A percentile compares a stretch with the other conserved stretches of the same genome.
Evolutionary conservation across 2,888 invertebrate genomes (phyloP).

Genomic region (Drosophila basisetae): DNA sequence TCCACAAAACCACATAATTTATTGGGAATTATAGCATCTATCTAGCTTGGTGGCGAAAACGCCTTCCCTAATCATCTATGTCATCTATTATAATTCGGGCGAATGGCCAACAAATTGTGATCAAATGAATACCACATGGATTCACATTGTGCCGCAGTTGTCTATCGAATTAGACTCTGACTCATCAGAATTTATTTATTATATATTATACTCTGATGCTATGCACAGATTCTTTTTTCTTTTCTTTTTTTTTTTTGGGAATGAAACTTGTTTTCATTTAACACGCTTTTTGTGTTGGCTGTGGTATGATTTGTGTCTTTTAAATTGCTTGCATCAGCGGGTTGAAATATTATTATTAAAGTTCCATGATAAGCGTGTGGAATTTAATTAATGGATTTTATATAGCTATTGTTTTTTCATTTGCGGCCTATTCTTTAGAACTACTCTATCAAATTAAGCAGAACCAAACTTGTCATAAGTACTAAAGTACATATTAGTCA

Average conservation of each 20-base stretch:
- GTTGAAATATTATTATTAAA: slow-evolving; percentile 52
- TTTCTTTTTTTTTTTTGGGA: slow-evolving; percentile 12
- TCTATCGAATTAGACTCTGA: slow-evolving; percentile 41
- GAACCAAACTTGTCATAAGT: background rate
- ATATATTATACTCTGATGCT: slow-evolving; percentile 11
- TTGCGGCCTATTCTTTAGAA: background rate
- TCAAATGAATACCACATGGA: slow-evolving; percentile 7
- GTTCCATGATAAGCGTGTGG: slow-evolving; percentile 54
- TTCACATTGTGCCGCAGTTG: slow-evolving; percentile 37
- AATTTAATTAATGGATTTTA: slow-evolving; percentile 54
- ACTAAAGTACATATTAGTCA: background rate
- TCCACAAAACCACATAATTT: slow-evolving; percentile 20
- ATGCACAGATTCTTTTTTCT: slow-evolving; percentile 20
- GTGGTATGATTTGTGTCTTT: slow-evolving; percentile 69
- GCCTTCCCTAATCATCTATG: slow-evolving; percentile 40
- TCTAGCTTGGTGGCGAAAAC: slow-evolving; percentile 12
- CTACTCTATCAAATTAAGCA: background rate
- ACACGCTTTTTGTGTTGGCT: slow-evolving; percentile 9
- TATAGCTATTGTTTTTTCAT: slow-evolving; percentile 1
- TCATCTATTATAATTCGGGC: slow-evolving; percentile 53
- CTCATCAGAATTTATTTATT: slow-evolving; percentile 51
- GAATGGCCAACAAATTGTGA: slow-evolving; percentile 34
- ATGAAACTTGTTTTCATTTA: slow-evolving; percentile 48
- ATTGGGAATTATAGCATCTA: slow-evolving; percentile 19
- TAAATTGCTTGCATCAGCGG: slow-evolving; percentile 60